These are phyloP conservation scores for Lampropteryx suffumata DNA, from an alignment of 2,888 invertebrate species.

Conservation along the genomic window DNA sequence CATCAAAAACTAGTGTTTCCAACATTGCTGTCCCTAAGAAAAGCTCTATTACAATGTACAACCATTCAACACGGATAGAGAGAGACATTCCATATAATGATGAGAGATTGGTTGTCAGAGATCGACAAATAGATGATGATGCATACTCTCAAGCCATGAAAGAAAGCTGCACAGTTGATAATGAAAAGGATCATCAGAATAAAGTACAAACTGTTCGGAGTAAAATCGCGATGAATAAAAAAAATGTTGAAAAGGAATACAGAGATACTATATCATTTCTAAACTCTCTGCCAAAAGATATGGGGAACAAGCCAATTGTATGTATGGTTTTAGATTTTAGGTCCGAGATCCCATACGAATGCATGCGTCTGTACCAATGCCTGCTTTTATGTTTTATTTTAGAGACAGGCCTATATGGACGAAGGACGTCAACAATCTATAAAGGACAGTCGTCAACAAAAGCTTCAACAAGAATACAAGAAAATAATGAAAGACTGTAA, in stretches of 20 bases:
- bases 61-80: conserved; percentile 63
- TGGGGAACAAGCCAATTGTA: conserved; percentile 55
- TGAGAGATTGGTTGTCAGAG: conserved; percentile 53
- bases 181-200: conserved; percentile 45
- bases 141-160: conserved; percentile 68
- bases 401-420: conserved; percentile 67
- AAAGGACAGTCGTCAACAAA: conserved; percentile 58
- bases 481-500: conserved; percentile 63
- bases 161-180: conserved; percentile 42
- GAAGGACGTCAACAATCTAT: conserved; percentile 57
- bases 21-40: conserved; percentile 44
- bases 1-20: conserved; percentile 34
- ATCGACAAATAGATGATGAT: conserved; percentile 57
- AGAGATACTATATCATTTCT: conserved; percentile 70
- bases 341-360: too few relatives aligned
- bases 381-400: conserved; percentile 25
- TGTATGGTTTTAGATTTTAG: conserved; percentile 32
- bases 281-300: conserved; percentile 64
- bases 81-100: conserved; percentile 49
- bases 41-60: conserved; percentile 63
- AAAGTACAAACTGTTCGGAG: conserved; percentile 56
- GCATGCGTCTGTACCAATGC: too few relatives aligned
- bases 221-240: conserved; percentile 82
- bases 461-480: conserved; percentile 64
- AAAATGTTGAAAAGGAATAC: conserved; percentile 83